Evolutionary conservation across 2,888 invertebrate genomes (phyloP).

Genomic region (Zele albiditarsus): DNA sequence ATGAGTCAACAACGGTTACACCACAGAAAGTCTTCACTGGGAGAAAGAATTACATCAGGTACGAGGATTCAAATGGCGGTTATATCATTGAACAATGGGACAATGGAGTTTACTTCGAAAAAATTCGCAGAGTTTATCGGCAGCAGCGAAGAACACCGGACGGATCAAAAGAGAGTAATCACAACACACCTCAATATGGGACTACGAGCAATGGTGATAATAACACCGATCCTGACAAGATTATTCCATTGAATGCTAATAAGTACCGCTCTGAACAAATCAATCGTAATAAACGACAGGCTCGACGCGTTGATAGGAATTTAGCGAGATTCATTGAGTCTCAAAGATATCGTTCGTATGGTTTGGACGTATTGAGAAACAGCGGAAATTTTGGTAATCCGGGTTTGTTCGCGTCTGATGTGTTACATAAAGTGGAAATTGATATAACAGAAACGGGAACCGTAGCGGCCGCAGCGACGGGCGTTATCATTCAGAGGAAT

Average conservation of each 20-base stretch:
- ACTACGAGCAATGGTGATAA: not conserved
- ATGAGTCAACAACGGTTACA: not conserved
- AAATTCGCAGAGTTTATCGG: conserved; percentile 38
- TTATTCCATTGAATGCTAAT: conserved; percentile 35
- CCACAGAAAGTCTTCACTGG: conserved; percentile 1
- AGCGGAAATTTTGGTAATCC: conserved; percentile 74
- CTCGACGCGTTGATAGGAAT: conserved; percentile 58
- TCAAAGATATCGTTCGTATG: conserved; percentile 57
- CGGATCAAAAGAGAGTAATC: not conserved
- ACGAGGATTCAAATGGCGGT: conserved; percentile 56
- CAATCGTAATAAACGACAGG: conserved; percentile 48
- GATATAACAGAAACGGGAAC: conserved; percentile 81
- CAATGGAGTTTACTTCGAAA: conserved; percentile 58
- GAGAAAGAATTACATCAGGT: conserved; percentile 56
- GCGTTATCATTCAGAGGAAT: conserved; percentile 75
- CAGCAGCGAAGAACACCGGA: conserved; percentile 31
- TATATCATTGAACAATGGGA: conserved; percentile 63
- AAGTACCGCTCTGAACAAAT: conserved; percentile 40
- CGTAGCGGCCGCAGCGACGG: conserved; percentile 81
- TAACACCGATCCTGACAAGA: conserved; percentile 33
- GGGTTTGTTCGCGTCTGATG: conserved; percentile 77
- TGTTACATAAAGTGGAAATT: conserved; percentile 80
- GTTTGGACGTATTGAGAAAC: conserved; percentile 64
- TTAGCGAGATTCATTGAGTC: conserved; percentile 58
- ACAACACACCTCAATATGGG: not conserved